Evolutionary conservation across 2,797 vertebrate species (phyloP), one percentile per base, ranked within the genome.

Genomic region (Odontamblyopus rebecca): DNA sequence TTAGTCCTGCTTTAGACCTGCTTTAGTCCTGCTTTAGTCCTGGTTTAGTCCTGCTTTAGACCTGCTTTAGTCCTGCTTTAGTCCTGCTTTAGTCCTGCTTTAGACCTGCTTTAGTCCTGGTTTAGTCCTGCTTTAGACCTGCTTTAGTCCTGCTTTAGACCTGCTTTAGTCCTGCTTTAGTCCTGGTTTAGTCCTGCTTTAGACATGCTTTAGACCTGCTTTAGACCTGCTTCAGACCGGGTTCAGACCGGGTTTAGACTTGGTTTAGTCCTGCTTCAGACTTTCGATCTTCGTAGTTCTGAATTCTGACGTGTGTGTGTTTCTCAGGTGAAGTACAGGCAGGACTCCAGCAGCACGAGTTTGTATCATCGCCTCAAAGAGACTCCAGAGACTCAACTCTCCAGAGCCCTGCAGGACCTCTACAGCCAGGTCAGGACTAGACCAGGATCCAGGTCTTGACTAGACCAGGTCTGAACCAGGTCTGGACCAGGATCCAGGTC

Each of bases 341-440:
- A 93, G 81, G 91, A 79, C 67, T 68, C 89, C 48, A 32, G 50
- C 23, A 18, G 63, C 65, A 27, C 7, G 12, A 54, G 65, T 65
- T 87, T 97, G 27, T 98, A 96, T 70, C 94, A 94, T 72, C 94
- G 87, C 82, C 94, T 98, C 70, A 94, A 95, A 61, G 94, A 93
- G 32, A 97, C 96, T 71, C 90, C 93, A 15, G 95, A 98, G 82
- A 97, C 93, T 0, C 88, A 77, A 74, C 95, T 95, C 77, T 95
- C 96, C 0, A 95, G 92, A 88, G 93, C 95, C 85, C 89, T 93
- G 61, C 91, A 85, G 0, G 91, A 92, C 56, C 69, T 96, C 60
- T 96, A 94, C 93, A 98, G 97, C 73, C 84, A 96, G 94, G 97
- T 98, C 90, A 85, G 77, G 3, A 66, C 23, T 9, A 50, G 6